Evolutionary conservation across 2,888 invertebrate genomes (phyloP), one percentile per base, ranked within the genome.

Genomic region (Amphipyra tragopoginis): DNA sequence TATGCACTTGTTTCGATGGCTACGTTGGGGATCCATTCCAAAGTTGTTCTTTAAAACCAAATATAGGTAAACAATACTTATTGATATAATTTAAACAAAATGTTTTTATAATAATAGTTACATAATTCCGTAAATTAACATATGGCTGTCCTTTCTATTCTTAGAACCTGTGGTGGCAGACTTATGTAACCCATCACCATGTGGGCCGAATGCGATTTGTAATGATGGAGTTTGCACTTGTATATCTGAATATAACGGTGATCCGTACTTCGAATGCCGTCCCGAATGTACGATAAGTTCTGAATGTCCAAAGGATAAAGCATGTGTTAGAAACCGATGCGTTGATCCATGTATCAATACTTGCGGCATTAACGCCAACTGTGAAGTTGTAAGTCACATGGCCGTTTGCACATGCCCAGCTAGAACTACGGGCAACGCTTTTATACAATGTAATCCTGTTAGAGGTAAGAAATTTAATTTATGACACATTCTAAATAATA

Each of bases 1-100:
- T 96, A 75, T 98, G 98, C 85, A 96, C 96, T 39, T 98, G 98
- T 84, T 93, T 95, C 5, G 92, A 95, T 21, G 97, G 97, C 50
- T 97, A 96, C 78, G 96, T 95, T 3, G 98, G 98, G 21, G 97
- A 98, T 93, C 97, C 98, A 15, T 97, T 97, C 84, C 96, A 94
- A 65, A 96, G 95, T 74, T 97, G 97, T 83, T 90, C 93, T 33
- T 88, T 93, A 8, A 95, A 96, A 88, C 96, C 95, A 54, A 91
- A 92, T 59, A 87, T 87, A 90, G 93, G 96, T 95, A 95, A 94
- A 59, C 57, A 56, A 44, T 38, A 44, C 10, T 44, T 7, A 6
- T 43, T 13, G 13, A 15, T 11, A 21, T 9, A 34, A 34, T 26
- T 26, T 11, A n/a, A 33, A 40, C 39, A 15, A 21, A 40, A 7